Conservation (phyloP, 1,140 invertebrate genomes). For the Macrotrachela quadricornifera region DNA sequence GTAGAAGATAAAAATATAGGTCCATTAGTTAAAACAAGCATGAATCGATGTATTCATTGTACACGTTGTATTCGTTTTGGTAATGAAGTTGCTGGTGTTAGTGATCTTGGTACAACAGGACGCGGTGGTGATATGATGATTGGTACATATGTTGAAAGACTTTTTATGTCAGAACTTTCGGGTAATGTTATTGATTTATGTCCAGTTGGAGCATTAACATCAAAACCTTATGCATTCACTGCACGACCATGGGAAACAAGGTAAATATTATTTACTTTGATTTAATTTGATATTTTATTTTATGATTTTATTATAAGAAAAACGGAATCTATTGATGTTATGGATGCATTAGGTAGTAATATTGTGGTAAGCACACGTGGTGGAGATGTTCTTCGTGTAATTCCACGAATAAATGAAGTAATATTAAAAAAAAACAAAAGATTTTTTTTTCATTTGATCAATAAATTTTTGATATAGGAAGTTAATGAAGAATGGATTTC, state of each 20-base stretch:
- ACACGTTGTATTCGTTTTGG: constrained; percentile 10
- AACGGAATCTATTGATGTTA: constrained; percentile 72
- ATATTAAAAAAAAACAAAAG: neutral
- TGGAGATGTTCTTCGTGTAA: constrained; percentile 76
- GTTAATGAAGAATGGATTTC: constrained; percentile 97
- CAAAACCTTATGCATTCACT: constrained; percentile 61
- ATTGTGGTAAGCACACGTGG: constrained; percentile 80
- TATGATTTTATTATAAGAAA: constrained; percentile 36
- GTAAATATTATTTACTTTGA: constrained; percentile 10
- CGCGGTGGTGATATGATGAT: neutral
- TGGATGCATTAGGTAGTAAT: constrained; percentile 90
- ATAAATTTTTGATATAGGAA: constrained; percentile 35
- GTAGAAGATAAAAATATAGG: constrained; percentile 11
- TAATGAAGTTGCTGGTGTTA: constrained; percentile 8
- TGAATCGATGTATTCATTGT: constrained; percentile 11
- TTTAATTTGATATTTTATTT: neutral
- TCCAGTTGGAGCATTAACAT: constrained; percentile 11
- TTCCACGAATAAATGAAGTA: constrained; percentile 83
- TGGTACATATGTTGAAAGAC: neutral
- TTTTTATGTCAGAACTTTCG: neutral
- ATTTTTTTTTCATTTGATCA: neutral
- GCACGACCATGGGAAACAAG: constrained; percentile 36
- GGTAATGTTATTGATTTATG: constrained; percentile 8
- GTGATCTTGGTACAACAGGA: constrained; percentile 1
- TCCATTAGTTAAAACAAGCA: constrained; percentile 6